Base-by-base conservation (phyloP, 2,888 invertebrate genomes). In the Thereva unica region DNA sequence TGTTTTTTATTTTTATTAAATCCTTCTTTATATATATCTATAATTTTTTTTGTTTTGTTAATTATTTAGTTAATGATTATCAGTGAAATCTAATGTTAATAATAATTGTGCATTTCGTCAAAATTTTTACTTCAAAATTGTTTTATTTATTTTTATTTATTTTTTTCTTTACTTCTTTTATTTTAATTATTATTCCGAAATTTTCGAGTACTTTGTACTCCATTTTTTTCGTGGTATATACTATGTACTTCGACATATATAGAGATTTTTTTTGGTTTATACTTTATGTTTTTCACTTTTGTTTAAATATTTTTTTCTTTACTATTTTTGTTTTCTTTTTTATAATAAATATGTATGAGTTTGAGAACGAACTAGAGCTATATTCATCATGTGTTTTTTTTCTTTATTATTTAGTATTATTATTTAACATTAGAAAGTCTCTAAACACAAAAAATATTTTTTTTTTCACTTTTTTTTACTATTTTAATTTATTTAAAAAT, bases 31-130 rank as follows among this genome's bases (percentile, higher is more conserved):
- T 23, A 23, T 23, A 23, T 23, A 38, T 63, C 37, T 63, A 47
- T 55, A 55, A 23, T 53, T 37, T 52, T 61, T 61, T 49, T 63
- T 63, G 12, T 10, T 63, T n/a, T 57, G 34, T 59, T 49, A 49
- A 8, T 64, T 10, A 9, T 64, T 64, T 12, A 53, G 42, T 49
- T 64, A 41, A 53, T 52, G 35, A 52, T 64, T 64, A 59, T 59
- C 47, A 47, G 47, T 59, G 64, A 64, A 23, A 47, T 64, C 54
- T 64, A 53, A 44, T 53, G 45, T 64, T 23, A 64, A 64, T 54
- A 23, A 54, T 64, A 64, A 64, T 64, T 64, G 64, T 64, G 64
- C 64, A 64, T 41, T 64, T 53, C 23, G 23, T 23, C 23, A 23
- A 23, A 23, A 23, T 23, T 23, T n/a, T 23, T 23, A 23, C 23